Percentiles rank a stretch among this genome's conserved stretches.
These are phyloP conservation scores for Antennarius maculatus DNA, from an alignment of 2,797 vertebrate species.

Conservation along the genomic window DNA sequence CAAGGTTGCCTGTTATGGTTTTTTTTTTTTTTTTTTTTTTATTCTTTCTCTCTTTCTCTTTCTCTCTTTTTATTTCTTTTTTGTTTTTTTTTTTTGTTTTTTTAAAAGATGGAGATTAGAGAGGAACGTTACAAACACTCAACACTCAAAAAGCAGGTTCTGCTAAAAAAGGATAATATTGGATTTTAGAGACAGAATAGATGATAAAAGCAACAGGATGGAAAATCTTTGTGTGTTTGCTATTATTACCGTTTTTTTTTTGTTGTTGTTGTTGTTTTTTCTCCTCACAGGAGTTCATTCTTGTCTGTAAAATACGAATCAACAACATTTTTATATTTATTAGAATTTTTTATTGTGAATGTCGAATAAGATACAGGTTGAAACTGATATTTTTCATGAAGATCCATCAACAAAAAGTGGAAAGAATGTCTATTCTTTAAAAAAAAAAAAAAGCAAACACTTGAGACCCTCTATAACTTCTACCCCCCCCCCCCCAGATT, in stretches of 20 bases:
- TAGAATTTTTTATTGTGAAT: too few species aligned
- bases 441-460: not conserved
- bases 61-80: not conserved
- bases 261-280: too few species aligned
- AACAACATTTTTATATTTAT: too few species aligned
- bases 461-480: not conserved
- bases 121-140: conserved; percentile 57
- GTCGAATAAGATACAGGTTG: too few species aligned
- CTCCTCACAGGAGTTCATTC: too few species aligned
- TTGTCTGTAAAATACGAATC: too few species aligned
- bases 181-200: conserved; percentile 35
- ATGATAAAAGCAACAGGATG: not conserved
- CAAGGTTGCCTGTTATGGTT: conserved; percentile 69
- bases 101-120: conserved; percentile 64
- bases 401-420: not conserved
- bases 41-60: too few species aligned
- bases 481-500: not conserved
- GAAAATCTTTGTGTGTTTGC: not conserved
- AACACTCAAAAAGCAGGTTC: conserved; percentile 39
- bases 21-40: conserved; percentile 37
- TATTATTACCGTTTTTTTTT: too few species aligned
- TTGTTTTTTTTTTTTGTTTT: conserved; percentile 57
- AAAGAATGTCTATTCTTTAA: not conserved
- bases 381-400: not conserved
- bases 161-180: conserved; percentile 42